Base-by-base conservation (phyloP, 2,797 vertebrate species). In the Scolopax rusticola region DNA sequence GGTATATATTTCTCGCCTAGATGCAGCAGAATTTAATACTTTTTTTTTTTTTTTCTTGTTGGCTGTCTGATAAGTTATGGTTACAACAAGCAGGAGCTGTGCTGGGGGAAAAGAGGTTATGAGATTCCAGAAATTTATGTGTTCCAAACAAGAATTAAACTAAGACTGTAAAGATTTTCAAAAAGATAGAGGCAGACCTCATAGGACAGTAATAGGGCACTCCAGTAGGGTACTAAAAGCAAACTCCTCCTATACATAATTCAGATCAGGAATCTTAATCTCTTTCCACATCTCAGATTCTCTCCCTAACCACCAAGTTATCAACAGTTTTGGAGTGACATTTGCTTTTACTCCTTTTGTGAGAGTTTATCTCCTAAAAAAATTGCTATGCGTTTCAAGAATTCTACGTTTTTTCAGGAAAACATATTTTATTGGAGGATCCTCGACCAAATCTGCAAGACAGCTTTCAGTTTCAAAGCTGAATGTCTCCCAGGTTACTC, bases 101-200 rank as follows among this genome's bases (percentile, higher is more conserved):
- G 65, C 38, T 76, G 9, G 15, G 69, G 70, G 74, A 57, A 86
- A 84, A 87, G 79, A 90, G 53, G 69, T 93, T 93, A 94, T 76
- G 61, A 95, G 81, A 86, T 79, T 89, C 47, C 43, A 90, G 59
- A 82, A 84, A 93, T 82, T 28, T 79, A 75, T 93, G 54, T 79
- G 73, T 63, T 95, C 69, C 40, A 89, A 86, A 57, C 12, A 88
- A 90, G 64, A 88, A 73, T 84, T 91, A 60, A 93, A 88, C 19
- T 75, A 54, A 69, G 32, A 67, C 25, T 63, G 53, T 50, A 67
- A 93, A 86, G 38, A 61, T 54, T 93, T 94, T 78, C 11, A 2
- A 74, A 92, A 45, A 71, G 23, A 33, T 8, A 36, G n/a, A 75
- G 48, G 9, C 20, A 78, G 50, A 36, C 41, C 51, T 87, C 38